Evolutionary conservation across 2,113 vertebrate species (phyloP).

Genomic region (Neodontobutis hainanensis): DNA sequence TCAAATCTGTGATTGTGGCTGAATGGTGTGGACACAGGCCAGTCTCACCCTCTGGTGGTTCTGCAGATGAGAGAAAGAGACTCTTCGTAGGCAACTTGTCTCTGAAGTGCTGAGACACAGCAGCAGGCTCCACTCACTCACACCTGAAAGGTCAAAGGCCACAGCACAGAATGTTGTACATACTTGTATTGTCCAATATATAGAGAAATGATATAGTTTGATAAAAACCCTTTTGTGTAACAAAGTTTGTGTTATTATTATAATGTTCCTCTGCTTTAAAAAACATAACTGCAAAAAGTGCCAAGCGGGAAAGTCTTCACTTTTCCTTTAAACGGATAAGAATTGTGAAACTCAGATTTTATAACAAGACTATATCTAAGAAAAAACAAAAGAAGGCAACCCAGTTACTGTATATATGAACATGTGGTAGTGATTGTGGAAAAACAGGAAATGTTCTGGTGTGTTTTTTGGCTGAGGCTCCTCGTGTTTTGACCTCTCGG

Average conservation of each 20-base stretch:
- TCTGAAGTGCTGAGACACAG: slow-evolving; percentile 83
- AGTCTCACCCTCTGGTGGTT: slow-evolving; percentile 84
- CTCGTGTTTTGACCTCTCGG: neutral
- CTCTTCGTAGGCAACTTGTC: slow-evolving; percentile 79
- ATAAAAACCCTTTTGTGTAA: too few relatives aligned
- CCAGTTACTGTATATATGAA: slow-evolving; percentile 38
- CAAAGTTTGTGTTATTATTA: too few relatives aligned
- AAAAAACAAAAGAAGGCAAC: neutral
- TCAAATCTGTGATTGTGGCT: neutral
- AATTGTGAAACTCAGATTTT: neutral
- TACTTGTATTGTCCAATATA: too few relatives aligned
- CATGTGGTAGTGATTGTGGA: slow-evolving; percentile 87
- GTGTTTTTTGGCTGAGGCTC: slow-evolving; percentile 71
- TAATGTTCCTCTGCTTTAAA: too few relatives aligned
- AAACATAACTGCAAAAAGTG: too few relatives aligned
- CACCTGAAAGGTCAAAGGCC: slow-evolving; percentile 22
- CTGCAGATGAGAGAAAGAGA: slow-evolving; percentile 74
- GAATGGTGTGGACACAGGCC: neutral
- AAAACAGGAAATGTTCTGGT: slow-evolving; percentile 77
- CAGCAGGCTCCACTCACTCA: slow-evolving; percentile 82
- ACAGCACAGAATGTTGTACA: neutral
- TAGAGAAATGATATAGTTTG: too few relatives aligned
- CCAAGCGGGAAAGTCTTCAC: too few relatives aligned
- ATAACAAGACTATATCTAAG: neutral
- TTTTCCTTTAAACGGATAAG: neutral